phyloP scores from a whole-genome alignment of 1,140 invertebrate genomes.

The Drosophila kikkawai region DNA sequence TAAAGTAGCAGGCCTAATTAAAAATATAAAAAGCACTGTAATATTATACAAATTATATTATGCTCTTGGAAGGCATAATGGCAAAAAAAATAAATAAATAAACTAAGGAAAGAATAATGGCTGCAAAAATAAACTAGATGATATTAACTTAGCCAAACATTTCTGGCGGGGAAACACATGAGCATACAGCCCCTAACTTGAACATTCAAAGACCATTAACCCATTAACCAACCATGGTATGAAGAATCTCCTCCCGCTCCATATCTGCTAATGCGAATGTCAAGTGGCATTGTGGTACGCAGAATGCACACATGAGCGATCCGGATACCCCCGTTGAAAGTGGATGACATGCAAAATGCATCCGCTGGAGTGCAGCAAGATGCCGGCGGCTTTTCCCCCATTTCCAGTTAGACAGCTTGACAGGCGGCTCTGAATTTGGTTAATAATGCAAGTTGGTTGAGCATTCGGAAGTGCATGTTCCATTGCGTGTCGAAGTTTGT shows the following conservation, averaged over 20 bases:
- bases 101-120: neutral
- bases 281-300: slow-evolving; percentile 62
- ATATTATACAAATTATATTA: neutral
- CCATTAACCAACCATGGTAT: slow-evolving; percentile 23
- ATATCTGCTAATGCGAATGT: slow-evolving; percentile 51
- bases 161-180: slow-evolving; percentile 17
- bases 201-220: slow-evolving; percentile 53
- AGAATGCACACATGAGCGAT: slow-evolving; percentile 65
- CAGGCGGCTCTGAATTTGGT: slow-evolving; percentile 59
- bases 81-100: neutral
- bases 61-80: too few species aligned
- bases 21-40: neutral
- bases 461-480: slow-evolving; percentile 60
- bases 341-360: slow-evolving; percentile 56
- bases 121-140: neutral
- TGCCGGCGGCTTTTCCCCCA: slow-evolving; percentile 25
- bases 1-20: neutral
- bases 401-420: slow-evolving; percentile 42
- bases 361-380: slow-evolving; percentile 66
- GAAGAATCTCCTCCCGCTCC: slow-evolving; percentile 5
- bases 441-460: slow-evolving; percentile 45
- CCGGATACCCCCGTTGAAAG: slow-evolving; percentile 30
- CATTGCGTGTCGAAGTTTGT: slow-evolving; percentile 31
- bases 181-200: slow-evolving; percentile 7
- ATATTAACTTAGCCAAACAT: neutral